These are phyloP conservation scores for Ageneiosus marmoratus DNA, from an alignment of 2,113 vertebrate genomes.

Conservation along the genomic window DNA sequence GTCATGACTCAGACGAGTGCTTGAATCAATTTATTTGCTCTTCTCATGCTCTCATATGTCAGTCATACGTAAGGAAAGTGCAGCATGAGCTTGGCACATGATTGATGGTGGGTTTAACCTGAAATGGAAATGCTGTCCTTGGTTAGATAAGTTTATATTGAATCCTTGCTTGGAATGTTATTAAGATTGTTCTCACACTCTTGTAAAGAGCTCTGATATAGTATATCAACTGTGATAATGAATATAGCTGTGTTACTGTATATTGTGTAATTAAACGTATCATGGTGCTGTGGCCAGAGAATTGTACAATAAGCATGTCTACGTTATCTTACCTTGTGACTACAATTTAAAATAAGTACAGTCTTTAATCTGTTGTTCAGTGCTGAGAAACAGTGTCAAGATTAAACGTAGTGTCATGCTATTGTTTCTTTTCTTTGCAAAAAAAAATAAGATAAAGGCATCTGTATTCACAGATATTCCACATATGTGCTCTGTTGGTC, in stretches of 20 bases:
- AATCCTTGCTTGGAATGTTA: slow-evolving; percentile 34
- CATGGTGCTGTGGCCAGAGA: not conserved
- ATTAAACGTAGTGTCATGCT: slow-evolving; percentile 26
- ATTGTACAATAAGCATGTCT: slow-evolving; percentile 3
- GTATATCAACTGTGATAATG: slow-evolving; percentile 14
- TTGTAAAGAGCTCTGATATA: slow-evolving; percentile 30
- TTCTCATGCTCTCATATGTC: slow-evolving; percentile 48
- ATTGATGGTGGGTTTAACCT: slow-evolving; percentile 45
- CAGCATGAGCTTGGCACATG: slow-evolving; percentile 35
- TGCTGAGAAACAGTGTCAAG: slow-evolving; percentile 21
- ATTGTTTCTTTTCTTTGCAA: slow-evolving; percentile 22
- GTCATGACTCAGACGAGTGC: slow-evolving; percentile 46
- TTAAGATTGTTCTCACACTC: slow-evolving; percentile 19
- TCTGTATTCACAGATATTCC: slow-evolving; percentile 48
- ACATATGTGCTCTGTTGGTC: slow-evolving; percentile 41
- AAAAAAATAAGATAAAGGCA: slow-evolving; percentile 39
- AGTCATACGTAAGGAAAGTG: slow-evolving; percentile 42
- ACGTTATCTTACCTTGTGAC: not conserved
- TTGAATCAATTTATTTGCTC: slow-evolving; percentile 53
- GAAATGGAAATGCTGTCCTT: slow-evolving; percentile 49
- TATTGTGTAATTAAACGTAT: slow-evolving; percentile 59
- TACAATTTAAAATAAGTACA: slow-evolving; percentile 22
- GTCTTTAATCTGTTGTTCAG: slow-evolving; percentile 18
- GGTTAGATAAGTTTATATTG: slow-evolving; percentile 45
- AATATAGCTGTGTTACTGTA: slow-evolving; percentile 9